Base-by-base conservation (phyloP, 1,140 invertebrate genomes). In the Drosophila bipectinata region DNA sequence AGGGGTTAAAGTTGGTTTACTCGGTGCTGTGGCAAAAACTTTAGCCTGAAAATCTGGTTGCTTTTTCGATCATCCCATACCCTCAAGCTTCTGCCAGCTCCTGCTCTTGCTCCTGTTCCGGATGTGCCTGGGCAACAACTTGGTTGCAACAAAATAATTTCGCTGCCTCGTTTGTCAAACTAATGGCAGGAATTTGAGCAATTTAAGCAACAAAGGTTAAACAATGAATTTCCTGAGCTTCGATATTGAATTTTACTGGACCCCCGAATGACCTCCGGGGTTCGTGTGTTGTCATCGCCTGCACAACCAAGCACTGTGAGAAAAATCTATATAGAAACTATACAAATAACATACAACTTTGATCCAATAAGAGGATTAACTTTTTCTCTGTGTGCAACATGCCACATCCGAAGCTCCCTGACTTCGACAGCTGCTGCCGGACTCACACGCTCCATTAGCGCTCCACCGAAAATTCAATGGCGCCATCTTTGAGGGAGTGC, bases 151-250 rank as follows among this genome's bases (percentile, higher is more conserved):
- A 85, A 87, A 87, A 85, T 79, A 87, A 87, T 87, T 85, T 82
- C 78, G 78, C 55, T 85, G 74, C 78, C 82, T 85, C 82, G 82
- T 85, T 87, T 87, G 79, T 87, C 83, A 88, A 88, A 88, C 83
- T 83, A 88, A 88, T 89, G 84, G 68, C 68, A 77, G 83, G 83
- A 88, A 88, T 88, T 88, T 77, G 72, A 88, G 83, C 83, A 88
- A 88, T 88, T 88, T 88, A 73, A 88, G 82, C 79, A 87, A 82
- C 83, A 87, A 88, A 87, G 82, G 82, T 88, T 88, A 83, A 87
- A 88, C 83, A 88, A 87, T 88, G 82, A 87, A 87, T 87, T 82
- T 87, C 66, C 78, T 74, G 53, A 54, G 57, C 54, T 66, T 52
- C 77, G 72, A 87, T 88, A 79, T 88, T 82, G 79, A 88, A 88